Percentiles rank a stretch among this genome's conserved stretches.
These are phyloP conservation scores for Panthera tigris DNA, from an alignment of 2,113 vertebrate species.

Conservation along the genomic window DNA sequence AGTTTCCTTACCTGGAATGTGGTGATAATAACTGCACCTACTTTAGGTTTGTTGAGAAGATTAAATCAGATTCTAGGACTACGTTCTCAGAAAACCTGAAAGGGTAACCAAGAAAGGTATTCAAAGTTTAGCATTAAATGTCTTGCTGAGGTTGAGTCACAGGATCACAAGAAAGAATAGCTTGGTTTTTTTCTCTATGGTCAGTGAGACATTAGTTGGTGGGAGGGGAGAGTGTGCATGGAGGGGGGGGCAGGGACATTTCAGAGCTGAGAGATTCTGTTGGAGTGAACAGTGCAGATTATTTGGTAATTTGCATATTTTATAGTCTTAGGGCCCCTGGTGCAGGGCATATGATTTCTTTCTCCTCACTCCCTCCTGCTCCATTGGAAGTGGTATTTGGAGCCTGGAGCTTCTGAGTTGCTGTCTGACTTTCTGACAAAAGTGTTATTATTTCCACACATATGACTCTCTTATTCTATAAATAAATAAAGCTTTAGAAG, in stretches of 20 bases:
- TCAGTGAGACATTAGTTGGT: not conserved
- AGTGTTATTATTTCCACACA: constrained; percentile 75
- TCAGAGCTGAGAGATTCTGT: not conserved
- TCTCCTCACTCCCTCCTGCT: not conserved
- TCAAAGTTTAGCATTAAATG: not conserved
- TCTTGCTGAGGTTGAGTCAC: not conserved
- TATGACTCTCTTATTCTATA: constrained; percentile 76
- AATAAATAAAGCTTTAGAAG: constrained; percentile 72
- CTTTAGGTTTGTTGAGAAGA: not conserved
- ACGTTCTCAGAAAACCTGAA: not conserved
- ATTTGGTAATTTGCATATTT: not conserved
- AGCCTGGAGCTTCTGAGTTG: not conserved
- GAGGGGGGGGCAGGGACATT: too few relatives aligned
- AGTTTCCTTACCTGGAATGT: not conserved
- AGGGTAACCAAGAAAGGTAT: not conserved
- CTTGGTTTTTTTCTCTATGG: not conserved
- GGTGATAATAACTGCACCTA: not conserved
- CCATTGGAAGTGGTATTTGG: not conserved
- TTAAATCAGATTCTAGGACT: constrained; percentile 12
- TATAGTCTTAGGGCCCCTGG: not conserved
- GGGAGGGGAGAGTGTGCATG: not conserved
- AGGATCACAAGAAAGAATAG: not conserved
- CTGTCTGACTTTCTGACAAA: constrained; percentile 71
- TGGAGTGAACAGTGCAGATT: not conserved
- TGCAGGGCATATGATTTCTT: not conserved